Base-by-base conservation (phyloP, 1,140 invertebrate genomes). In the Luehdorfia chinensis region DNA sequence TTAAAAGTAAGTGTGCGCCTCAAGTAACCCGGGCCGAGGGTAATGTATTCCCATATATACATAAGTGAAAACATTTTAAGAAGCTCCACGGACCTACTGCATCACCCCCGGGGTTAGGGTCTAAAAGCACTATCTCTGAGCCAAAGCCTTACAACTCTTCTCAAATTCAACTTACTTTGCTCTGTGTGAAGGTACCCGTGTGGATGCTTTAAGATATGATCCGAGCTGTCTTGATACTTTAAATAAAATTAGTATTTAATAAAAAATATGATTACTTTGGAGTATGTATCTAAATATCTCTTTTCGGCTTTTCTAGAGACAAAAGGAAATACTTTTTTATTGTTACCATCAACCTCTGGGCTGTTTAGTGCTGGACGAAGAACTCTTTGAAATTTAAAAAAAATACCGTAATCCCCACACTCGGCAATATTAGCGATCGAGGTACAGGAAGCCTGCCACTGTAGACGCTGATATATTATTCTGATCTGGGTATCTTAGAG, bases 1-100 rank as follows among this genome's bases (percentile, higher is more conserved):
- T 81, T 85, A 80, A 73, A 77, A 79, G 74, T 83, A 81, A 85
- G 73, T 80, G 72, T 74, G 67, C 58, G 68, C 67, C 68, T 76
- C 68, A 69, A 77, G 75, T 77, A 81, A 80, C 77, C 74, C 74
- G 70, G 64, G 74, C 74, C 66, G 66, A 59, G 66, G 72, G 75
- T 85, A 85, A 85, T 84, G 79, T 84, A 85, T 85, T 85, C 81
- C 74, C 77, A 79, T 72, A 84, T 74, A 80, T 84, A 84, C 81
- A 79, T 84, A 81, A 79, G 81, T 84, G 81, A 85, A 83, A 80
- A 85, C 81, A 80, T 84, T 85, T 85, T 81, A 84, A 85, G 79
- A 84, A 81, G 75, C 79, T 80, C 75, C 68, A 63, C 74, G 81
- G 79, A 76, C 76, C 69, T 71, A 66, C 79, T 80, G 74, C 81